Base-by-base conservation (phyloP, 1,140 invertebrate species). In the Drosophila malerkotliana region DNA sequence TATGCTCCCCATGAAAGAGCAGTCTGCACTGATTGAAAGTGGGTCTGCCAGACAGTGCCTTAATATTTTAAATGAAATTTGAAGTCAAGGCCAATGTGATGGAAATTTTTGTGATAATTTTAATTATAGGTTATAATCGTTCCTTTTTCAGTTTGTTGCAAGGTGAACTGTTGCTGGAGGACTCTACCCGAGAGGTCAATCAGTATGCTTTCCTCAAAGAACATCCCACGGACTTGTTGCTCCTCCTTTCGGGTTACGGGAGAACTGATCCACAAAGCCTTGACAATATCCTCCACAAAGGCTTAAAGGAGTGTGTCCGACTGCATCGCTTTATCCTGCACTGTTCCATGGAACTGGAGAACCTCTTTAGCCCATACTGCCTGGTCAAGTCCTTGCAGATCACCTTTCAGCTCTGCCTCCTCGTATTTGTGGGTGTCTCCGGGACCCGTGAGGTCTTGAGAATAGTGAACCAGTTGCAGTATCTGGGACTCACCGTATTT, bases 361-460 rank as follows among this genome's bases (percentile, higher is more conserved):
- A 72, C 30, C 71, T 91, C 0, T 91, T 89, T 28, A 91, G 89
- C 44, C 90, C 90, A 2, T 91, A 80, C 24, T 91, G 90, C 21
- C 54, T 91, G 14, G 37, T 91, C 7, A 91, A 91, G 51, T 91
- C 90, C 15, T 39, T 91, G 26, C 90, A 91, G 66, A 90, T 91
- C 15, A 91, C 90, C 1, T 24, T 91, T 1, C 90, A 91, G 51
- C 34, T 91, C 3, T 91, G 90, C 21, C 60, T 91, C 21, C 68
- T 91, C 7, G 80, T 80, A 9, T 91, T 91, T 39, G 78, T 91
- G 5, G 87, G 82, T 3, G 90, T 91, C 0, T 79, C 76, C 8
- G 85, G 90, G 0, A 76, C 74, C 0, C 72, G 80, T 0, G 82
- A 88, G n/a, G 45, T 73, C 8, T 49, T 91, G 18, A 76, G 87